Evolutionary conservation across 2,888 invertebrate species (phyloP).

Genomic region (Strigamia crassipes): DNA sequence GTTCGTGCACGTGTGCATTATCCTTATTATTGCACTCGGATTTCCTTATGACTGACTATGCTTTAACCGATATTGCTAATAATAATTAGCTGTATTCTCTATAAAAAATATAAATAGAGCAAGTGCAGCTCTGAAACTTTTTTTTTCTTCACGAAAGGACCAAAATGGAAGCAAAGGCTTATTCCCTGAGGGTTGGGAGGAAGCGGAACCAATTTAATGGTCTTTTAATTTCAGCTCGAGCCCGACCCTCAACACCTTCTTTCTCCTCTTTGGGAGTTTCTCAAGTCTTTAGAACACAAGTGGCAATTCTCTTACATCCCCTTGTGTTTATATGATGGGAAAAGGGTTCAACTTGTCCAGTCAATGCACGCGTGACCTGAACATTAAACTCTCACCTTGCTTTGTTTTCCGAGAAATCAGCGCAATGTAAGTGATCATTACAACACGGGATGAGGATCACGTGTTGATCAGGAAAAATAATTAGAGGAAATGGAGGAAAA

Average conservation of each 20-base stretch:
- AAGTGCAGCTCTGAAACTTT: neutral
- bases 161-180: constrained; percentile 4
- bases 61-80: neutral
- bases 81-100: neutral
- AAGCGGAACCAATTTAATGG: constrained; percentile 24
- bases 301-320: constrained; percentile 10
- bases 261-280: constrained; percentile 10
- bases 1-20: neutral
- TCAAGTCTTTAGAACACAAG: constrained; percentile 10
- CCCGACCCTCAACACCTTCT: constrained; percentile 10
- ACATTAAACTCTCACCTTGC: constrained; percentile 10
- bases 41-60: constrained; percentile 10
- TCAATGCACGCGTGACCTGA: constrained; percentile 10
- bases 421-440: constrained; percentile 4
- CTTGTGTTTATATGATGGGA: constrained; percentile 10
- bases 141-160: neutral
- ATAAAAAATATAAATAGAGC: neutral
- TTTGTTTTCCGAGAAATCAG: constrained; percentile 4
- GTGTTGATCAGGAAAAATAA: neutral
- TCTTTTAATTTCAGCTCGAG: constrained; percentile 34
- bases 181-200: constrained; percentile 10
- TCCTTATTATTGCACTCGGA: constrained; percentile 10
- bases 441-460: constrained; percentile 10
- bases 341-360: constrained; percentile 10
- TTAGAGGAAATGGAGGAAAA: neutral